These are phyloP conservation scores for Platycheirus rosarum DNA, from an alignment of 2,888 invertebrate species.

Conservation along the genomic window DNA sequence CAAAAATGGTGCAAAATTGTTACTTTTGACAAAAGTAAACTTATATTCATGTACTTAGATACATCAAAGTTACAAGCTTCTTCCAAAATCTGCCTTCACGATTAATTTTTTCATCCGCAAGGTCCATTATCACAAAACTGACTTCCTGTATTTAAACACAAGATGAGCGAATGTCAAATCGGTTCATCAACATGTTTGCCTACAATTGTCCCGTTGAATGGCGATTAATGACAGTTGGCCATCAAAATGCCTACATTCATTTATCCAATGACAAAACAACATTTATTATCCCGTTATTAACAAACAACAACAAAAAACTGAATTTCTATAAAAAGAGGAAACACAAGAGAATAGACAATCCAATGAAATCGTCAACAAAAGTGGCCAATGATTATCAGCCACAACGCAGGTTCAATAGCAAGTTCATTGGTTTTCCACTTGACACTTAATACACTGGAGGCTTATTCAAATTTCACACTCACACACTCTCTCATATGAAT, in stretches of 20 bases:
- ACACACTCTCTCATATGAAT: conserved; percentile 35
- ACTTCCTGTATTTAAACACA: conserved; percentile 43
- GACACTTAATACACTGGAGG: conserved; percentile 58
- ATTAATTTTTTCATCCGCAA: too few species aligned
- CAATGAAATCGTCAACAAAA: conserved; percentile 49
- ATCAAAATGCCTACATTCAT: conserved; percentile 56
- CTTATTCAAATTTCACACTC: conserved; percentile 68
- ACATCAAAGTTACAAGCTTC: too few species aligned
- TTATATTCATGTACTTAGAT: too few species aligned
- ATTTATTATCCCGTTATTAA: conserved; percentile 49
- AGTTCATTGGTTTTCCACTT: conserved; percentile 72
- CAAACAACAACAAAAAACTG: conserved; percentile 8
- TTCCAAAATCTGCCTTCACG: too few species aligned
- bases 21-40: too few species aligned
- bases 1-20: too few species aligned
- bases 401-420: conserved; percentile 70
- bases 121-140: neutral
- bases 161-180: conserved; percentile 36
- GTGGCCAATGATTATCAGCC: conserved; percentile 63
- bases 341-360: conserved; percentile 28
- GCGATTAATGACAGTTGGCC: conserved; percentile 57
- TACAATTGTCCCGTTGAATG: conserved; percentile 52
- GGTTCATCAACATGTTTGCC: conserved; percentile 15
- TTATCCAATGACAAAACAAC: conserved; percentile 47
- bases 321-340: conserved; percentile 20